Conservation (phyloP, 2,113 vertebrate species). For the Suncus etruscus region DNA sequence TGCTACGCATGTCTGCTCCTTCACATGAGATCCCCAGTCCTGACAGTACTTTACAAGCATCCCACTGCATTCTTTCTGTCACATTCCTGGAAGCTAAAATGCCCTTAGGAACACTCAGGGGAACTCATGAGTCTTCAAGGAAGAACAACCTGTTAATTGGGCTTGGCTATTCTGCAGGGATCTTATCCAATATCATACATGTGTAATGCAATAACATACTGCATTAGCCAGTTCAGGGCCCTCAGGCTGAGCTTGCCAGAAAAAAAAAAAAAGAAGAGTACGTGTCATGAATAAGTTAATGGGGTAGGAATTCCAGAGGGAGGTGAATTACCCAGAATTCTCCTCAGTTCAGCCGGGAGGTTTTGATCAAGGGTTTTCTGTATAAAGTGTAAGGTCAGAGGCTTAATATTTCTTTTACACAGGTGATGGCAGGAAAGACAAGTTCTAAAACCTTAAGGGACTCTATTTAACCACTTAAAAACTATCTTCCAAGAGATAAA, state of each 20-base stretch:
- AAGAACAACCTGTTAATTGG: constrained; percentile 32
- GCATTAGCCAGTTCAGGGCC: not conserved
- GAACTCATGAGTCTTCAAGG: constrained; percentile 2
- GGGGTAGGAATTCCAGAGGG: not conserved
- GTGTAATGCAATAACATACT: not conserved
- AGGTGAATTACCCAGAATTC: not conserved
- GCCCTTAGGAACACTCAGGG: not conserved
- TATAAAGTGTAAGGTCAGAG: not conserved
- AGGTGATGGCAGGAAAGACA: constrained; percentile 15
- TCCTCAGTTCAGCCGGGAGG: not conserved
- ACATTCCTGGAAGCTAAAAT: not conserved
- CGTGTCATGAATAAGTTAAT: not conserved
- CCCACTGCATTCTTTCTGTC: not conserved
- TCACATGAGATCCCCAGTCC: fast-evolving
- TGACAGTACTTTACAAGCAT: not conserved
- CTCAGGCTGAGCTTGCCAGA: constrained; percentile 3
- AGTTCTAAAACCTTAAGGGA: constrained; percentile 20
- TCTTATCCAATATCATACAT: not conserved
- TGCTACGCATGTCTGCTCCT: not conserved
- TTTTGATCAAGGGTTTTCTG: not conserved
- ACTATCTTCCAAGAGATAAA: not conserved
- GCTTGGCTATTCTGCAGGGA: constrained; percentile 13
- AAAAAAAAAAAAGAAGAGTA: not conserved
- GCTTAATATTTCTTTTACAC: constrained; percentile 41
- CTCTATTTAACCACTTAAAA: constrained; percentile 1